Evolutionary conservation across 1,140 invertebrate genomes (phyloP), one percentile per base, ranked within the genome.

Genomic region (Ceratitis capitata): DNA sequence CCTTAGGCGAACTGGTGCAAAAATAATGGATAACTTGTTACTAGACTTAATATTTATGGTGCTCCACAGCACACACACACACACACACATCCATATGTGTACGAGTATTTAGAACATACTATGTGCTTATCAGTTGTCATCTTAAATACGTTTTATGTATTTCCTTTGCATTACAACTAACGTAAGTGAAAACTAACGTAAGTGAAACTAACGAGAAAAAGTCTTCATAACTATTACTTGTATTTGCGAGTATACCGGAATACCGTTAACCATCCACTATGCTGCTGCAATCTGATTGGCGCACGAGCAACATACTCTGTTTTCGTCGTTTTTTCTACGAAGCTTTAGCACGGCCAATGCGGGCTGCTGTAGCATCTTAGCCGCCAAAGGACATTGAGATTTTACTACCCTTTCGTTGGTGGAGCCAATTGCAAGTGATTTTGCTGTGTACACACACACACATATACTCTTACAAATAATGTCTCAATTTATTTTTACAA

Each of bases 241-340:
- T n/a, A 45, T n/a, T n/a, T n/a, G n/a, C n/a, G n/a, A n/a, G 12
- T 10, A 45, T 19, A 9, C 42, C 10, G n/a, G 12, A 78, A 35
- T 78, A 78, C n/a, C 39, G 69, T 78, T 78, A 78, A 39, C n/a
- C 9, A 45, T 39, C 69, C 69, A 9, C 42, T n/a, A 78, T 23
- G n/a, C 69, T n/a, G 39, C 3, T 78, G n/a, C n/a, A n/a, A 45
- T 78, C 69, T 78, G 69, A 78, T 78, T 78, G 69, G 69, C 16
- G 16, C 7, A 23, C 10, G 3, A 26, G 69, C 42, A 45, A 12
- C n/a, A 45, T 23, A 26, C 9, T 12, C 12, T 12, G n/a, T 19
- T 19, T 2, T 26, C 32, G n/a, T 78, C 69, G 69, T 78, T 19
- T 10, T 45, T 78, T n/a, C 23, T 47, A 78, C 39, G 69, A 12